phyloP scores from a whole-genome alignment of 2,113 vertebrate genomes.

The Peucedramus taeniatus region DNA sequence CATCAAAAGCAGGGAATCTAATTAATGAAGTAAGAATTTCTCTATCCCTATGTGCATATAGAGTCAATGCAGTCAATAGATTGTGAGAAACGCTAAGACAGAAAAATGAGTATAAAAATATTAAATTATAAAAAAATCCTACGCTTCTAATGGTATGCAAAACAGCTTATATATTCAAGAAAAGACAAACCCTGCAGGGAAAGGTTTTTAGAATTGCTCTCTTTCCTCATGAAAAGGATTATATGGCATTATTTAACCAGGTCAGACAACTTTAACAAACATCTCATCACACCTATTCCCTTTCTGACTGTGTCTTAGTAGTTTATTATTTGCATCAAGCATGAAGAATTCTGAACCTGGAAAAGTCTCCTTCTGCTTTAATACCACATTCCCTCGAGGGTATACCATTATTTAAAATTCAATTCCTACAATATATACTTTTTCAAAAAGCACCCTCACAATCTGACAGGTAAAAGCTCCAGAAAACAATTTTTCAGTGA shows the following conservation, averaged over 20 bases:
- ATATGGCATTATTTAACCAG: neutral
- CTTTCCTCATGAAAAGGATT: neutral
- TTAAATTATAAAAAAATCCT: neutral
- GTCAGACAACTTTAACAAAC: neutral
- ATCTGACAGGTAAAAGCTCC: conserved; percentile 25
- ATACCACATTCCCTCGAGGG: neutral
- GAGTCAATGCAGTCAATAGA: neutral
- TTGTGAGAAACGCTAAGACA: neutral
- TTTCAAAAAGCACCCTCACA: conserved; percentile 1
- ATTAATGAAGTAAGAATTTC: neutral
- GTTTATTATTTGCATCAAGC: neutral
- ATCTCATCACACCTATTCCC: neutral
- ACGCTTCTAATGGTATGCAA: neutral
- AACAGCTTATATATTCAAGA: neutral
- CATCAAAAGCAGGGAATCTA: neutral
- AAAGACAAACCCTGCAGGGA: neutral
- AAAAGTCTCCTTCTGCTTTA: neutral
- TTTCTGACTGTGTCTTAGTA: neutral
- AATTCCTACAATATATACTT: neutral
- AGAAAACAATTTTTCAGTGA: conserved; percentile 14
- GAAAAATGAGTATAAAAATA: neutral
- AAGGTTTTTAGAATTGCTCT: neutral
- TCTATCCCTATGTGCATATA: neutral
- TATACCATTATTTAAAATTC: conserved; percentile 1
- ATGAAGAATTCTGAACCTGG: neutral